Base-by-base conservation (phyloP, 2,113 vertebrate genomes). In the Mohoua ochrocephala region DNA sequence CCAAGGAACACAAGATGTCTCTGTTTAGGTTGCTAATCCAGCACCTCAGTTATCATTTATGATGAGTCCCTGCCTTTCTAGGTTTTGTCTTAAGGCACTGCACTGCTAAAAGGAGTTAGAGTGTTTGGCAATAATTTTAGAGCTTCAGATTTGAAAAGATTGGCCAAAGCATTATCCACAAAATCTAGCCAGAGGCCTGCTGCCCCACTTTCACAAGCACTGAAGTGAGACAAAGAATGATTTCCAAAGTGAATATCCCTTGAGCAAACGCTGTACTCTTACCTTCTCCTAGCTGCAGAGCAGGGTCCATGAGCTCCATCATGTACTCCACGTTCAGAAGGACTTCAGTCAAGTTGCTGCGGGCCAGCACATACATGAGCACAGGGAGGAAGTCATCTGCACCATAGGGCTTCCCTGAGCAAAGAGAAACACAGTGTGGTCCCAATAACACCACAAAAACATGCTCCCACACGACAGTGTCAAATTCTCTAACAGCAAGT, bases 241-340 rank as follows among this genome's bases (percentile, higher is more conserved):
- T 41, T 70, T 64, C 31, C 30, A 22, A 47, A 81, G 68, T 15
- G 13, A 91, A 54, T 16, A 44, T 47, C 41, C 41, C 9, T 26
- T 33, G 31, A 75, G 26, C 17, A 80, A 69, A 11, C 45, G 30
- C 42, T 56, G 19, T 42, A 59, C 91, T 63, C 75, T 64, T 97
- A 99, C 99, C 99, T 98, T 99, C 99, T 83, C 99, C 99, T 15
- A 99, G 98, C 89, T 99, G 99, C 91, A 99, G 97, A 14, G 99
- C 98, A 4, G 99, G 99, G 81, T 99, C 99, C 99, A 99, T 99
- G 93, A 99, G 97, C 96, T 99, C 99, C 99, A 99, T 99, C 99
- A 99, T 99, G 76, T 99, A 99, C 81, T 99, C 99, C 68, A 99
- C 99, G 53, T 99, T 98, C 88, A 99, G 95, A 83, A 99, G 98